phyloP scores from a whole-genome alignment of 2,797 vertebrate genomes.

The Sternotherus odoratus region DNA sequence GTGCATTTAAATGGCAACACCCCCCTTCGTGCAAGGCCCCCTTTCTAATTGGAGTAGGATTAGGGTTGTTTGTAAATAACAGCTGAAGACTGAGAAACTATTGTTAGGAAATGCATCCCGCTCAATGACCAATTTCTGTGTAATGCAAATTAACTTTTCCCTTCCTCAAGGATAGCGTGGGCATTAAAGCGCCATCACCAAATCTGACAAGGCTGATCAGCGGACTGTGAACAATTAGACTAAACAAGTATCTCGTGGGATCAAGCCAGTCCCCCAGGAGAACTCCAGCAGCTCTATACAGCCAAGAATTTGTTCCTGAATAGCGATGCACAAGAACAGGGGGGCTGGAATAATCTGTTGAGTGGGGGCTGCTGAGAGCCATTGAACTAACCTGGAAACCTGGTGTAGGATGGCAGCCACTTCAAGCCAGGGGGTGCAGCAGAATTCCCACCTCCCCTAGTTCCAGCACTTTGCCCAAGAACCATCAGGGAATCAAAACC shows the following conservation, averaged over 20 bases:
- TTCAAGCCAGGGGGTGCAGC: too few species aligned
- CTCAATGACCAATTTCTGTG: background rate
- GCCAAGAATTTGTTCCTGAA: background rate
- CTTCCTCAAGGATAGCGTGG: background rate
- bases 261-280: background rate
- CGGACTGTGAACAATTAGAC: background rate
- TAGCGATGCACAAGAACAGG: background rate
- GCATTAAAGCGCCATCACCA: background rate
- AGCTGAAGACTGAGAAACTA: constrained; percentile 22
- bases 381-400: too few species aligned
- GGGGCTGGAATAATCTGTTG: too few species aligned
- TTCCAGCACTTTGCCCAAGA: background rate
- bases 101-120: background rate
- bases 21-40: constrained; percentile 27
- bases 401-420: too few species aligned
- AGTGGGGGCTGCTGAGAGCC: too few species aligned
- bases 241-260: background rate
- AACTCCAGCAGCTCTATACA: background rate
- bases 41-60: background rate
- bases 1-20: background rate
- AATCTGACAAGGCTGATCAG: background rate
- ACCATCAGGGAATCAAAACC: background rate
- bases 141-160: background rate
- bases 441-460: too few species aligned
- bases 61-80: constrained; percentile 15